Evolutionary conservation across 37 sponge, comb jelly and placozoan genomes (phyloP).

Genomic region (Chondrilla cf. caribensis): DNA sequence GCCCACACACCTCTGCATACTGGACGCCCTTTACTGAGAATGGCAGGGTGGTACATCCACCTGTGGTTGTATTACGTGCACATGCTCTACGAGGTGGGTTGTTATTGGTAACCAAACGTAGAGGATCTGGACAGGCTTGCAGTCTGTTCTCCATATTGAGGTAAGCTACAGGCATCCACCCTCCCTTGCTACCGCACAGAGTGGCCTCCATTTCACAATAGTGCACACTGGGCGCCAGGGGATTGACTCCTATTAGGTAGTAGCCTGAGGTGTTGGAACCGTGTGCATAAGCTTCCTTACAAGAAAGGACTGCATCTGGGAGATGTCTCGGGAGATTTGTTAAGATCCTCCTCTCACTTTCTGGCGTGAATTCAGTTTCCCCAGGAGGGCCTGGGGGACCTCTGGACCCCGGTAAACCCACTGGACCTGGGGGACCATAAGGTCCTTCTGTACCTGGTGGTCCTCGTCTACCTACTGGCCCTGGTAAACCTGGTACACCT

Average conservation of each 20-base stretch:
- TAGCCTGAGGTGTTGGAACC: background rate
- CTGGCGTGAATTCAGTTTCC: background rate
- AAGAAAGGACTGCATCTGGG: background rate
- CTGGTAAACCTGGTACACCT: background rate
- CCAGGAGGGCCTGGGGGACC: conserved; percentile 8
- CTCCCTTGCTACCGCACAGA: background rate
- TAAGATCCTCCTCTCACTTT: background rate
- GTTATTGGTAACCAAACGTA: background rate
- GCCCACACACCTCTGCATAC: conserved; percentile 8
- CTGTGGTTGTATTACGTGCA: background rate
- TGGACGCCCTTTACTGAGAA: background rate
- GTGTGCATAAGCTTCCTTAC: background rate
- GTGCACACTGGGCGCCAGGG: background rate
- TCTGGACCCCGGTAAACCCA: background rate
- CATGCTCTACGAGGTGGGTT: background rate
- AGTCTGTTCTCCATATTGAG: background rate
- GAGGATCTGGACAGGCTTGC: background rate
- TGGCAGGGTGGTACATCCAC: background rate
- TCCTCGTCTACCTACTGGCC: background rate
- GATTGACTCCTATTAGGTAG: background rate
- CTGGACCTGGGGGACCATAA: background rate
- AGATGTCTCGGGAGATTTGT: background rate
- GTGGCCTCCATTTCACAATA: background rate
- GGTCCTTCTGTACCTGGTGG: background rate
- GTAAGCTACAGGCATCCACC: conserved; percentile 1